phyloP scores from a whole-genome alignment of 2,113 vertebrate species.

The Gobius niger region DNA sequence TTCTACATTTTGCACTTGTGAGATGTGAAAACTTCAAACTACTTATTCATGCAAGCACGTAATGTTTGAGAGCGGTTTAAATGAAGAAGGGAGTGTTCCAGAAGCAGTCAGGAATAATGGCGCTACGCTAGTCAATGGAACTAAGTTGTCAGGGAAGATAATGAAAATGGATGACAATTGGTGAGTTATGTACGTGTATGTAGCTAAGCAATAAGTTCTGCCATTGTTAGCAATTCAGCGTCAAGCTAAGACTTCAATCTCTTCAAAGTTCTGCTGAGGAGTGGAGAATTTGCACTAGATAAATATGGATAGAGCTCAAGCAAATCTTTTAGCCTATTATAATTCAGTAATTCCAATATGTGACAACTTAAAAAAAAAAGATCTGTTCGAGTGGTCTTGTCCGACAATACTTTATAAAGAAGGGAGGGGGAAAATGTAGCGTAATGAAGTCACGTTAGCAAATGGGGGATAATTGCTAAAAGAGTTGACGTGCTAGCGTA shows the following conservation, averaged over 20 bases:
- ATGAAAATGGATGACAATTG: slow-evolving; percentile 72
- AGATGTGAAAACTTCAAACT: slow-evolving; percentile 30
- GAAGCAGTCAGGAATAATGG: neutral
- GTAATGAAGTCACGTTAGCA: no score
- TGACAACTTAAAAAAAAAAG: no score
- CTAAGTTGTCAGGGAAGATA: slow-evolving; percentile 54
- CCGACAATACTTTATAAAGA: no score
- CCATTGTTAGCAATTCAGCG: slow-evolving; percentile 70
- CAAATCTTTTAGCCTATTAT: no score
- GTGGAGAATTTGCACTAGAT: slow-evolving; percentile 58
- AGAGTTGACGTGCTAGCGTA: no score
- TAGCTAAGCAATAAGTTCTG: slow-evolving; percentile 63
- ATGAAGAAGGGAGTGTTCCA: neutral
- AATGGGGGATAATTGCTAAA: no score
- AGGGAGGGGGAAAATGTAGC: no score
- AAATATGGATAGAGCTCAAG: slow-evolving; percentile 61
- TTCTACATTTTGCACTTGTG: no score
- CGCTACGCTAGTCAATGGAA: neutral
- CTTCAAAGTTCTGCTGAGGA: slow-evolving; percentile 60
- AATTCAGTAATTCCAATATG: no score
- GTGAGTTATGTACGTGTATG: slow-evolving; percentile 80
- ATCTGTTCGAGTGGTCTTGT: no score
- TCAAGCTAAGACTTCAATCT: slow-evolving; percentile 64
- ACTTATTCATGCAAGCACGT: slow-evolving; percentile 15
- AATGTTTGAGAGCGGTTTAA: slow-evolving; percentile 37